Evolutionary conservation across 2,888 invertebrate genomes (phyloP).

Genomic region (Aphidius colemani): DNA sequence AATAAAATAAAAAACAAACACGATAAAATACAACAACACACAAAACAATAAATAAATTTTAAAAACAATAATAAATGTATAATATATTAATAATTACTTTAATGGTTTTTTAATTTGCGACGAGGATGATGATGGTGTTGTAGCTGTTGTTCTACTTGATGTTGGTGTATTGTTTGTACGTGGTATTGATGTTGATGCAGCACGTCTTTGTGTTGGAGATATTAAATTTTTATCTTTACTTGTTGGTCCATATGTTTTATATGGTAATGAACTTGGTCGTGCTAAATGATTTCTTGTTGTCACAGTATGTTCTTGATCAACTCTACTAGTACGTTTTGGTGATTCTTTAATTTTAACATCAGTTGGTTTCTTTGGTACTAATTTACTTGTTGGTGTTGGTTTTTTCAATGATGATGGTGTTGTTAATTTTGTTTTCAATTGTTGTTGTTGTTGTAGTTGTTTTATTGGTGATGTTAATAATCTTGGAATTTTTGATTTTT

Average conservation of each 20-base stretch:
- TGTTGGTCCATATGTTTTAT: constrained; percentile 62
- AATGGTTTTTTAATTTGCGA: constrained; percentile 51
- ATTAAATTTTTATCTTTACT: constrained; percentile 49
- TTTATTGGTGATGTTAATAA: constrained; percentile 75
- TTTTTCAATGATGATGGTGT: constrained; percentile 51
- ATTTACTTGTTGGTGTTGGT: constrained; percentile 34
- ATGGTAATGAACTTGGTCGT: constrained; percentile 73
- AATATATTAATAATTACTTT: constrained; percentile 56
- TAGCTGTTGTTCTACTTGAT: constrained; percentile 38
- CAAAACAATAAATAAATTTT: neutral
- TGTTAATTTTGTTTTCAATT: neutral
- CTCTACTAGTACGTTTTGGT: constrained; percentile 65
- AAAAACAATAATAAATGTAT: no score
- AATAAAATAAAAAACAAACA: constrained; percentile 2
- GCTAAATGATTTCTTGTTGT: constrained; percentile 59
- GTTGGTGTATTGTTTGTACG: constrained; percentile 55
- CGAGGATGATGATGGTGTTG: constrained; percentile 37
- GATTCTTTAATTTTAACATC: constrained; percentile 43
- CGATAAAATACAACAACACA: neutral
- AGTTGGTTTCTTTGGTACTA: constrained; percentile 31
- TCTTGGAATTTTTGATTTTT: constrained; percentile 76
- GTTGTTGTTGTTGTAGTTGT: constrained; percentile 60
- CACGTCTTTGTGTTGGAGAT: constrained; percentile 64
- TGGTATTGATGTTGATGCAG: constrained; percentile 71
- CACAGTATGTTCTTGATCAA: constrained; percentile 64